Conservation (phyloP, 2,888 invertebrate genomes). For the Megastigmus dorsalis region DNA sequence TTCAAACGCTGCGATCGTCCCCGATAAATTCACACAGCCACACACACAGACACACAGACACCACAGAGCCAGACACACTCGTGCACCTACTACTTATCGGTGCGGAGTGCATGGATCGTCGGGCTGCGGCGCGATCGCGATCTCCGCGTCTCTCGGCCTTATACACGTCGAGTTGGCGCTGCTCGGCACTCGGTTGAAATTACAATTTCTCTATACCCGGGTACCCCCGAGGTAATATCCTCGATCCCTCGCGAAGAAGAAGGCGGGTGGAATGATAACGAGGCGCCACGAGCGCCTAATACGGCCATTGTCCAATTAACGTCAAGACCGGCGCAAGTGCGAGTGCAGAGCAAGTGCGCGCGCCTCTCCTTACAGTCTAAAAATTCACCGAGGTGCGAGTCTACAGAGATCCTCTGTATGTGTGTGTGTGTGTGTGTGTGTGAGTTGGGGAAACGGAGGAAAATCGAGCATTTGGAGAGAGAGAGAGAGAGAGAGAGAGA, state of each 20-base stretch:
- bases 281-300: constrained; percentile 18
- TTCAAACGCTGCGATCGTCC: neutral
- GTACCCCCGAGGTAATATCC: neutral
- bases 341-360: neutral
- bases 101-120: neutral
- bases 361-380: too few species aligned
- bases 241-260: neutral
- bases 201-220: constrained; percentile 58
- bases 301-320: constrained; percentile 61
- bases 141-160: constrained; percentile 42
- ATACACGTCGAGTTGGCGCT: too few species aligned
- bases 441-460: constrained; percentile 38
- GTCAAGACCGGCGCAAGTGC: constrained; percentile 45
- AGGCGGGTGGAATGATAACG: constrained; percentile 25
- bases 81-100: too few species aligned
- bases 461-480: constrained; percentile 44
- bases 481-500: too few species aligned
- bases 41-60: too few species aligned
- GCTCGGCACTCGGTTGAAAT: too few species aligned
- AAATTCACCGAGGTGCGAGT: too few species aligned
- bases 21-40: neutral
- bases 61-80: too few species aligned
- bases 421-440: too few species aligned
- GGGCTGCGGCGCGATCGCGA: neutral
- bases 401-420: too few species aligned